Evolutionary conservation across 2,113 vertebrate species (phyloP).

Genomic region (Bufo bufo): DNA sequence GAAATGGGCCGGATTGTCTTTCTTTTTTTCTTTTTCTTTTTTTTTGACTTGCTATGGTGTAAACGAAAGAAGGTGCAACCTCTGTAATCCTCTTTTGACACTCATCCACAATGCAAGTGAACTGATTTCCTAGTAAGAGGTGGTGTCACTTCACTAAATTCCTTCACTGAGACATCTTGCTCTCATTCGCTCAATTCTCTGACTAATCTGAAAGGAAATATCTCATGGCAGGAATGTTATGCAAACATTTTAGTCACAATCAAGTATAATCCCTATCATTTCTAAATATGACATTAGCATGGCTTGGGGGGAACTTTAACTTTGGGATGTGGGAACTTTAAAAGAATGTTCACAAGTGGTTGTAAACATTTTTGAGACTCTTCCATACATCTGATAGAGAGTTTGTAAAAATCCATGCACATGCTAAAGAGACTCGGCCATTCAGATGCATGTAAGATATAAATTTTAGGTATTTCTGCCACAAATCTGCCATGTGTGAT

Average conservation of each 20-base stretch:
- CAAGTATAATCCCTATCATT: constrained; percentile 39
- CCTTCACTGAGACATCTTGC: constrained; percentile 26
- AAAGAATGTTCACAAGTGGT: not conserved
- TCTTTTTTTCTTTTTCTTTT: not conserved
- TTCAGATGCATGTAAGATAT: not conserved
- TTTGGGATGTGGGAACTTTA: too few species aligned
- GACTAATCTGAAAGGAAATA: constrained; percentile 34
- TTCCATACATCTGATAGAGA: not conserved
- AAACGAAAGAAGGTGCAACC: constrained; percentile 54
- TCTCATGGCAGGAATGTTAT: constrained; percentile 9
- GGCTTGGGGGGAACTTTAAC: not conserved
- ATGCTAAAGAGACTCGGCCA: not conserved
- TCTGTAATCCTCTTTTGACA: constrained; percentile 64
- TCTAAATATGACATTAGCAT: not conserved
- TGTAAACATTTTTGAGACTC: not conserved
- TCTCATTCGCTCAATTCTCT: not conserved
- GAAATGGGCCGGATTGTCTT: constrained; percentile 48
- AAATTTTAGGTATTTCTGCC: not conserved
- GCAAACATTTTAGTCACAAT: constrained; percentile 14
- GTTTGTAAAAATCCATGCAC: not conserved
- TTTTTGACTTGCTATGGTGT: constrained; percentile 55
- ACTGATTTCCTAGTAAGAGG: constrained; percentile 52
- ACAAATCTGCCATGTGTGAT: not conserved
- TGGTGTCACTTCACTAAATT: constrained; percentile 30
- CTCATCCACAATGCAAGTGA: constrained; percentile 68